A percentile compares a stretch with the other conserved stretches of the same genome.
phyloP scores from a whole-genome alignment of 2,888 invertebrate genomes.

The Hesperia comma region DNA sequence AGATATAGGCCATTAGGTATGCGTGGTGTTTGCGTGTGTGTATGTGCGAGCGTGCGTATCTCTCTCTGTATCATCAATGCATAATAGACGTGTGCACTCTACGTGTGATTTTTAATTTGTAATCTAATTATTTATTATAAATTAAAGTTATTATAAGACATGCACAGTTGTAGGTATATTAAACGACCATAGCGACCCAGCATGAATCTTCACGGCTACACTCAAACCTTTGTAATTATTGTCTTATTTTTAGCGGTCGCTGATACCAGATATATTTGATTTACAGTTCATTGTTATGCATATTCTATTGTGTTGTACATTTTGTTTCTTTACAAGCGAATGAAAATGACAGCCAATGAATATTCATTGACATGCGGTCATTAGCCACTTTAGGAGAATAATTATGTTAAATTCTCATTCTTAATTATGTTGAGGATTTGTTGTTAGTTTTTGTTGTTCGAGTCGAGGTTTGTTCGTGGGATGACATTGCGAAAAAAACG shows the following conservation, averaged over 20 bases:
- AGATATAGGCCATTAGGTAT: no score
- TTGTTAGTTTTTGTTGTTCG: constrained; percentile 17
- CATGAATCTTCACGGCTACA: no score
- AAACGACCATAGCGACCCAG: no score
- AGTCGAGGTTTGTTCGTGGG: constrained; percentile 7
- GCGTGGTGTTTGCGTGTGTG: no score
- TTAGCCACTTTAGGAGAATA: constrained; percentile 31
- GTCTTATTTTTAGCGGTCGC: neutral
- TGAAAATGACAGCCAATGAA: constrained; percentile 31
- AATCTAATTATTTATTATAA: no score
- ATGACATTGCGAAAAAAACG: constrained; percentile 26
- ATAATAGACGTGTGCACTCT: no score
- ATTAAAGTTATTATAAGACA: no score
- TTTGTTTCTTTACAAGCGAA: constrained; percentile 25
- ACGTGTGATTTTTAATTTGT: no score
- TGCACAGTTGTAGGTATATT: no score
- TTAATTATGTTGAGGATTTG: constrained; percentile 30
- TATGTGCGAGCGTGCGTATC: no score
- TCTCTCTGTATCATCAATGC: no score
- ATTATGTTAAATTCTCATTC: constrained; percentile 31
- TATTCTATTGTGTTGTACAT: constrained; percentile 18
- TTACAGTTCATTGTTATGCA: constrained; percentile 23
- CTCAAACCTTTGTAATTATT: neutral
- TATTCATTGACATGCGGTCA: constrained; percentile 33
- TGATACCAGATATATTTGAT: constrained; percentile 3